A percentile compares a stretch with the other conserved stretches of the same genome.
Conservation (phyloP, 2,888 invertebrate species). For the Parnassius mnemosyne region DNA sequence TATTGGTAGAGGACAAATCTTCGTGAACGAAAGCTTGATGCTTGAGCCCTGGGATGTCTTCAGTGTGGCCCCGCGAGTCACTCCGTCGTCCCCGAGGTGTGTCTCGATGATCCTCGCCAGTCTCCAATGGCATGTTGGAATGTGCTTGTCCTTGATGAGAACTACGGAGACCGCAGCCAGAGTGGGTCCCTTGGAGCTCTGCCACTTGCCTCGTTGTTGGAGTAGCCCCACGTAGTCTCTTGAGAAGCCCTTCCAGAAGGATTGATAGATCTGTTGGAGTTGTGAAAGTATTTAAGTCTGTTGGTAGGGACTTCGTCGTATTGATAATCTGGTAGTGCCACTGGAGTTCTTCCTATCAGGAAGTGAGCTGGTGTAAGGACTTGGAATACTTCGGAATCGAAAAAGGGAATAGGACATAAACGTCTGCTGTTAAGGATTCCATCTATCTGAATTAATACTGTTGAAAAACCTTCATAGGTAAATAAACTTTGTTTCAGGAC, state of each 20-base stretch:
- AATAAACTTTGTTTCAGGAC: background rate
- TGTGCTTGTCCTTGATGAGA: background rate
- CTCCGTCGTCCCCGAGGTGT: background rate
- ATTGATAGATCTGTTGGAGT: background rate
- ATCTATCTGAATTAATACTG: background rate
- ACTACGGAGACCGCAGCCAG: background rate
- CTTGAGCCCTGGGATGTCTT: background rate
- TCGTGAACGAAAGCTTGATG: too few species aligned
- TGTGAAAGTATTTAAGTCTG: background rate
- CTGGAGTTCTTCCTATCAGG: background rate
- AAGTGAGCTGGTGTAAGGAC: background rate
- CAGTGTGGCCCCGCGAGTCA: background rate
- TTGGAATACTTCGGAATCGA: background rate
- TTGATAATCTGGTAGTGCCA: background rate
- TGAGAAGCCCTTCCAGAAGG: background rate
- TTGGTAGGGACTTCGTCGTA: background rate
- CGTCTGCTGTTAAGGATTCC: background rate
- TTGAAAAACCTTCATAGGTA: slow-evolving; percentile 1
- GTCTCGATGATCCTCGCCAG: background rate
- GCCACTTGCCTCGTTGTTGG: background rate
- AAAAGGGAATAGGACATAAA: background rate
- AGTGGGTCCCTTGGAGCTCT: background rate
- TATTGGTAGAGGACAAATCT: too few species aligned
- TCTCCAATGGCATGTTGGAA: background rate
- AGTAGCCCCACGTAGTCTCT: too few species aligned